These are phyloP conservation scores for Sialis fuliginosa DNA, from an alignment of 2,888 invertebrate genomes.

Conservation along the genomic window DNA sequence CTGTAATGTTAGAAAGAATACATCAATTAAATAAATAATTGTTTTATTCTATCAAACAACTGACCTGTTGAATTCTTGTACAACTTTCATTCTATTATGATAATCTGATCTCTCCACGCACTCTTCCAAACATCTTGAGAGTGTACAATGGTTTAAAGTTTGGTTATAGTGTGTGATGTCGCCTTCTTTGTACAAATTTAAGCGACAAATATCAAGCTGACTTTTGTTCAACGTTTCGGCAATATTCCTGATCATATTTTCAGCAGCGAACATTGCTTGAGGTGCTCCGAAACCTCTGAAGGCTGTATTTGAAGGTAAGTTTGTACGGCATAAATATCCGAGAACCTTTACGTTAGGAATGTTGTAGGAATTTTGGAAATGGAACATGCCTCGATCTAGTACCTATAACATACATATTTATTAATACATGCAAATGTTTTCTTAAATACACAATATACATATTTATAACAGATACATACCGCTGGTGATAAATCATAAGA, in stretches of 20 bases:
- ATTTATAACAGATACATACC: conserved; percentile 40
- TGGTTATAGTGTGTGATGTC: conserved; percentile 64
- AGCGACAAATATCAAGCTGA: conserved; percentile 39
- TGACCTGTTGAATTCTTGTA: conserved; percentile 56
- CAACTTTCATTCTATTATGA: conserved; percentile 31
- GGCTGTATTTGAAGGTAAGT: conserved; percentile 82
- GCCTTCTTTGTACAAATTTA: conserved; percentile 70
- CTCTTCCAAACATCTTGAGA: conserved; percentile 61
- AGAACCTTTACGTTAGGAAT: conserved; percentile 54
- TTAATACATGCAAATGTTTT: background rate
- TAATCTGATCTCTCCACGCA: conserved; percentile 51
- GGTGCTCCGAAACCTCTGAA: conserved; percentile 87
- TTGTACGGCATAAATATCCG: conserved; percentile 69
- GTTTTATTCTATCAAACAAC: conserved; percentile 9
- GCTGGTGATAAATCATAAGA: conserved; percentile 63
- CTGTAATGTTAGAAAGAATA: conserved; percentile 24
- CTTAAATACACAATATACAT: background rate
- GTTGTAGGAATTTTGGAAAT: conserved; percentile 68
- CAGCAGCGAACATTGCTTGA: conserved; percentile 76
- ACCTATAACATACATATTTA: conserved; percentile 35
- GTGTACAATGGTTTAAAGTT: conserved; percentile 49
- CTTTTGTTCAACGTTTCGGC: conserved; percentile 50
- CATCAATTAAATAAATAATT: background rate
- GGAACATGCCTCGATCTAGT: conserved; percentile 66
- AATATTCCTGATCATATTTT: conserved; percentile 58